Evolutionary conservation across 2,888 invertebrate genomes (phyloP), one percentile per base, ranked within the genome.

Genomic region (Dynastes grantii): DNA sequence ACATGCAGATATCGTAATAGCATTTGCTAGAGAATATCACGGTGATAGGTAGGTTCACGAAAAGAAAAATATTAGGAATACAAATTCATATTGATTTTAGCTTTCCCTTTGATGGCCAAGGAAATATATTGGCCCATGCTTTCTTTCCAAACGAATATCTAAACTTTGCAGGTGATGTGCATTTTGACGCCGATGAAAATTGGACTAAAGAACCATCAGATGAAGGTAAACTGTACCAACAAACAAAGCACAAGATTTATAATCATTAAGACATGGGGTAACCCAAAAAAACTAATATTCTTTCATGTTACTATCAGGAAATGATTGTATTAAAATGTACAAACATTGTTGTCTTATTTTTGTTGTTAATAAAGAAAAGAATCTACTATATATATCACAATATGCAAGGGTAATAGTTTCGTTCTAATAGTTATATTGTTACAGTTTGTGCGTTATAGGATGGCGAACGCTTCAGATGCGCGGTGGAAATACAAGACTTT

Each of bases 111-210:
- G 95, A 95, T 90, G 95, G 95, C 0, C 91, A 90, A 6, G 95
- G 95, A 32, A 90, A 90, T 75, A 92, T 94, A 79, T 90, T 96
- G 40, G 95, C 95, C 0, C 95, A 96, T 87, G 95, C 95, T 0
- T 96, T 93, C 87, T 94, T 93, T 81, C 95, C 95, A 0, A 92
- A 93, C 27, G 92, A 92, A 84, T 86, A 88, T 82, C 89, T 87
- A 1, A 84, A 87, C 4, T 89, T 89, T 64, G 92, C 92, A 80
- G 95, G 95, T 2, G 94, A 94, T 82, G 91, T 95, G 83, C 95
- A 96, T 87, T 95, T 96, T 87, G 95, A 96, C 85, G 93, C 94
- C 82, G 95, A 95, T 84, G 95, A 95, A 89, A 85, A 91, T 3
- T 95, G 95, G 95, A 90, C 90, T 27, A 91, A 91, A 82, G 87